phyloP scores from a whole-genome alignment of 2,797 vertebrate genomes.

The Harpagifer antarcticus region DNA sequence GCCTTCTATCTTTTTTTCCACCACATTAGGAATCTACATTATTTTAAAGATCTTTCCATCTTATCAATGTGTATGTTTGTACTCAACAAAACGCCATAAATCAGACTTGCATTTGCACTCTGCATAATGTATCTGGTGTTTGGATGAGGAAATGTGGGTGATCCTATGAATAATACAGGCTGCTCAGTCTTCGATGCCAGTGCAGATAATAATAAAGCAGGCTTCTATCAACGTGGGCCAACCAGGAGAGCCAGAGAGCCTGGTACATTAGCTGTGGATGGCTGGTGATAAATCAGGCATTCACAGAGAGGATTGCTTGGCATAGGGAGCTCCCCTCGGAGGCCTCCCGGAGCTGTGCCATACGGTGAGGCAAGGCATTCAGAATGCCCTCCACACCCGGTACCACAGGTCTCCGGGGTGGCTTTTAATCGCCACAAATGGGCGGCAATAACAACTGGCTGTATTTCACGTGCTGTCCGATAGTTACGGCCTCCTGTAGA shows the following conservation, averaged over 20 bases:
- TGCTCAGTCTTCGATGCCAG: conserved; percentile 86
- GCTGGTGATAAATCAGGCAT: conserved; percentile 92
- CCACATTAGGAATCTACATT: conserved; percentile 36
- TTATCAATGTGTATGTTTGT: conserved; percentile 84
- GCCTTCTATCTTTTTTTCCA: background rate
- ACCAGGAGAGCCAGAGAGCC: conserved; percentile 89
- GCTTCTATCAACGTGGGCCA: conserved; percentile 81
- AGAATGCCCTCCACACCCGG: conserved; percentile 68
- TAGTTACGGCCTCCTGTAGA: conserved; percentile 84
- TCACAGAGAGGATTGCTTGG: conserved; percentile 80
- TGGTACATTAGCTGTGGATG: conserved; percentile 90
- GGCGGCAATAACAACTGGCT: conserved; percentile 88
- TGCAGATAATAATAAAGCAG: conserved; percentile 90
- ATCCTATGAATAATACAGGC: conserved; percentile 96
- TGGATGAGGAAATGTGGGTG: conserved; percentile 87
- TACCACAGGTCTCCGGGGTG: conserved; percentile 84
- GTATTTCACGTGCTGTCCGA: conserved; percentile 87
- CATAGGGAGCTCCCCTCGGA: conserved; percentile 87
- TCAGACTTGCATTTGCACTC: conserved; percentile 91
- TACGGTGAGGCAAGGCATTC: conserved; percentile 79
- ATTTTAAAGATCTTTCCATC: conserved; percentile 65
- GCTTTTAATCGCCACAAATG: conserved; percentile 87
- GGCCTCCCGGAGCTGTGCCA: conserved; percentile 85
- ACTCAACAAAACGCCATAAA: conserved; percentile 88
- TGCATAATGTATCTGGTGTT: conserved; percentile 91